Base-by-base conservation (phyloP, 30 jellyfish, hydroid and myxozoan species). In the Aurelia sp. region DNA sequence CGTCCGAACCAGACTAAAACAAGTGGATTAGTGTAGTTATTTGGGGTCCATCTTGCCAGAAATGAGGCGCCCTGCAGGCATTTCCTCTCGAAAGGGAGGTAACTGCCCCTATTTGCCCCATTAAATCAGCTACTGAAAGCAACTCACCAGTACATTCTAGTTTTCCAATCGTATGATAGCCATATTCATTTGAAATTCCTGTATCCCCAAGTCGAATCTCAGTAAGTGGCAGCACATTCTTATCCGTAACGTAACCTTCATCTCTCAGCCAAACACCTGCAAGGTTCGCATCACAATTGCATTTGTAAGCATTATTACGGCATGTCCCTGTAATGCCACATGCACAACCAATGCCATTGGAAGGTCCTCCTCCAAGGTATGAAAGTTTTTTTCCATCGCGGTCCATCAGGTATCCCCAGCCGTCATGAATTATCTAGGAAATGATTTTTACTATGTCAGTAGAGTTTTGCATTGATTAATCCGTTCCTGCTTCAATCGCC, bases 221-320 rank as follows among this genome's bases (percentile, higher is more conserved):
- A 30, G 95, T 86, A 48, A 86, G 17, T 8, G 95, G 95, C 53
- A 86, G 78, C 7, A 53, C 47, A 47, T 80, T 8, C 19, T 66
- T 63, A 19, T 86, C 72, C 20, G 73, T 75, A 22, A 86, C 68
- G 20, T 74, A 65, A 3, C 95, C 95, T 59, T 74, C 90, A 58
- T 86, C 95, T 5, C 4, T 31, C 9, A 52, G 52, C 22, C 31
- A 7, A 71, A 50, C 17, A 11, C 40, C 15, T 2, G 17, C 59
- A 44, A 44, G 47, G 58, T 72, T 86, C 13, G 85, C 68, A 31
- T 86, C 95, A 8, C 95, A 86, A 37, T 86, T 86, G 89, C 95
- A 86, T 27, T 18, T 27, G 11, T 9, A 11, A 6, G 66, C 20
- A 21, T 37, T n/a, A 17, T 13, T 2, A 35, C 35, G 50, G 74